Percentiles rank a stretch among this genome's conserved stretches.
Evolutionary conservation across 2,113 vertebrate genomes (phyloP).

Genomic region (Caretta caretta): DNA sequence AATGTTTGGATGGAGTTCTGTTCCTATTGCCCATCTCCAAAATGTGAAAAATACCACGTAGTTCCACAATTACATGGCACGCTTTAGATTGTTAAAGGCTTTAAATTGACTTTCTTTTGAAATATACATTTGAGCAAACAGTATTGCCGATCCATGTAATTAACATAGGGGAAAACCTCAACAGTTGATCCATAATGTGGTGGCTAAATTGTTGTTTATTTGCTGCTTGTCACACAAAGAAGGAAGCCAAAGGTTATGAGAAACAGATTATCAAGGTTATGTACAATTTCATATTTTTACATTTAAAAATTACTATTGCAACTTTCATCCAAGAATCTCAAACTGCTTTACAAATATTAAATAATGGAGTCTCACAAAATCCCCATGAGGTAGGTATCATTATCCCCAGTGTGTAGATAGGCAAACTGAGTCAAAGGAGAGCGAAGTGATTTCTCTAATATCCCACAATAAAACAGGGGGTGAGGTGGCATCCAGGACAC

Average conservation of each 20-base stretch:
- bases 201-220: neutral
- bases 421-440: neutral
- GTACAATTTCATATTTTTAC: neutral
- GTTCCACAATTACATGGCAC: neutral
- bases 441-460: neutral
- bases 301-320: neutral
- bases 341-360: neutral
- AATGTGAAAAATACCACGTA: neutral
- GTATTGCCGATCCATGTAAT: neutral
- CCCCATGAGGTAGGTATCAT: neutral
- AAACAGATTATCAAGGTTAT: neutral
- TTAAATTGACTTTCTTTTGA: neutral
- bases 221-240: neutral
- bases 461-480: neutral
- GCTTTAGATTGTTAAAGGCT: neutral
- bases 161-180: neutral
- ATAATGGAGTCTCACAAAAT: neutral
- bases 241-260: neutral
- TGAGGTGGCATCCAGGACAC: neutral
- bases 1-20: neutral
- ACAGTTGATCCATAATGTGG: neutral
- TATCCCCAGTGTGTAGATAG: neutral
- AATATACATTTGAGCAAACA: accelerated
- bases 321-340: neutral
- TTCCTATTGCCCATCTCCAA: neutral